phyloP scores from a whole-genome alignment of 2,113 vertebrate genomes.

The Oryzias curvinotus region DNA sequence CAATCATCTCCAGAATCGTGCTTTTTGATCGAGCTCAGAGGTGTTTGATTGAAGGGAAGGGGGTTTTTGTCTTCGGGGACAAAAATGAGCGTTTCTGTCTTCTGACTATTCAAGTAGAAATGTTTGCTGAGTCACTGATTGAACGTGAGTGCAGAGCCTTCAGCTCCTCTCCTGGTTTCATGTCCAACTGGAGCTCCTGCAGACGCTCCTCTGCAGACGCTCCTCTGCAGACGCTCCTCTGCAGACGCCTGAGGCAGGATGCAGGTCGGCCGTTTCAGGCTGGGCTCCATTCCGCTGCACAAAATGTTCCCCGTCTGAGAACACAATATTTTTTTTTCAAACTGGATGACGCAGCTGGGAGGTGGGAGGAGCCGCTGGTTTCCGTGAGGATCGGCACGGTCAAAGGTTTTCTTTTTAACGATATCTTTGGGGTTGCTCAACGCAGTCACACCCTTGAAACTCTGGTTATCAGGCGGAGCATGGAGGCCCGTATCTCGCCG shows the following conservation, averaged over 20 bases:
- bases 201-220: conserved; percentile 14
- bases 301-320: conserved; percentile 31
- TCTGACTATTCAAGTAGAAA: too few species aligned
- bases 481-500: too few species aligned
- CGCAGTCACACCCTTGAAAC: conserved; percentile 24
- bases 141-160: conserved; percentile 19
- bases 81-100: too few species aligned
- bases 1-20: too few species aligned
- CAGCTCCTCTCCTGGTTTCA: conserved; percentile 30
- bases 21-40: too few species aligned
- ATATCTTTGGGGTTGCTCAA: conserved; percentile 25
- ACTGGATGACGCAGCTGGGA: not conserved
- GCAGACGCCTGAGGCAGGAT: conserved; percentile 28
- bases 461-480: conserved; percentile 1
- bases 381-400: conserved; percentile 3
- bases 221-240: conserved; percentile 4
- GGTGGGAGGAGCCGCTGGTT: conserved; percentile 17
- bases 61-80: too few species aligned
- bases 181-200: not conserved
- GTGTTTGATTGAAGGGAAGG: too few species aligned
- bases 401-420: conserved; percentile 30
- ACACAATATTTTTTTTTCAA: not conserved
- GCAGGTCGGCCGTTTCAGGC: conserved; percentile 33
- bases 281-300: conserved; percentile 29
- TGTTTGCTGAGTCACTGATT: not conserved